Evolutionary conservation across 2,888 invertebrate species (phyloP).

Genomic region (Noctua fimbriata): DNA sequence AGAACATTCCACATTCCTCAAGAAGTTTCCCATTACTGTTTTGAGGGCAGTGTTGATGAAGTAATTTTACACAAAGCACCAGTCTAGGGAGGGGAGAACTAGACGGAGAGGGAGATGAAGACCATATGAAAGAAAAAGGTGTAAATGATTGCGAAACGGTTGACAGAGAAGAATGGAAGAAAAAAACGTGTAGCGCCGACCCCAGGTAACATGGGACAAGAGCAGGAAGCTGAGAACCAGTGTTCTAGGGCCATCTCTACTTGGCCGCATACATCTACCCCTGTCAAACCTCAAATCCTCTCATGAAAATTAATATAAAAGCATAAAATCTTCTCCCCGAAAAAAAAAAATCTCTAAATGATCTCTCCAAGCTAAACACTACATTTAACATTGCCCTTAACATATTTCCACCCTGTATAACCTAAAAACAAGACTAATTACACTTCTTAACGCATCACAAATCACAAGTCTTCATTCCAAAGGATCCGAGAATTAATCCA

Average conservation of each 20-base stretch:
- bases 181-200: too few relatives aligned
- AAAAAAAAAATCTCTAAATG: background rate
- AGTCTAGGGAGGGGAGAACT: too few relatives aligned
- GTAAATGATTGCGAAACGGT: too few relatives aligned
- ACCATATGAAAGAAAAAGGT: too few relatives aligned
- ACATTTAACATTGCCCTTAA: background rate
- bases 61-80: background rate
- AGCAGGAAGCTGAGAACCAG: too few relatives aligned
- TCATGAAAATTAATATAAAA: background rate
- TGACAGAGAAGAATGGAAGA: too few relatives aligned
- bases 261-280: background rate
- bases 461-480: conserved; percentile 20
- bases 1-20: background rate
- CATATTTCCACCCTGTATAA: conserved; percentile 4
- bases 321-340: background rate
- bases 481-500: conserved; percentile 42
- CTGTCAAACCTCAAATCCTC: background rate
- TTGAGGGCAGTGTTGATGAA: background rate
- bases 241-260: background rate
- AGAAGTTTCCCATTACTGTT: background rate
- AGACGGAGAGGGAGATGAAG: too few relatives aligned
- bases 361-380: background rate
- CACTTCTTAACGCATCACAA: conserved; percentile 15
- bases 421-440: conserved; percentile 29
- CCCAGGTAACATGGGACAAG: too few relatives aligned